These are phyloP conservation scores for Corythoichthys intestinalis DNA, from an alignment of 2,113 vertebrate genomes.

Conservation along the genomic window DNA sequence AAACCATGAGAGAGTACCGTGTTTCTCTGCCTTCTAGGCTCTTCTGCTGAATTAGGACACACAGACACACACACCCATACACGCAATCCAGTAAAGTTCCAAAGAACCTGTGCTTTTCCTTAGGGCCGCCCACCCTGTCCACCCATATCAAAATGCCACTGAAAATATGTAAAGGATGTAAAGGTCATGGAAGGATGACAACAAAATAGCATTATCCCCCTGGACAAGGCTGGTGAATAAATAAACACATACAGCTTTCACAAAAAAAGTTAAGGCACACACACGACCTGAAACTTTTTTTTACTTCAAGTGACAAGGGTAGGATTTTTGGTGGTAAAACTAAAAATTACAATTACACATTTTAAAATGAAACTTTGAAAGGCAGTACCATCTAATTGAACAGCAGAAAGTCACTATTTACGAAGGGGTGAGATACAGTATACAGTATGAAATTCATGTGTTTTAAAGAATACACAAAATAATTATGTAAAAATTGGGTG, in stretches of 20 bases:
- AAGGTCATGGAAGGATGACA: conserved; percentile 45
- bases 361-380: too few species aligned
- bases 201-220: conserved; percentile 48
- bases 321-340: background rate
- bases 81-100: conserved; percentile 32
- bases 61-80: conserved; percentile 14
- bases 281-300: conserved; percentile 20
- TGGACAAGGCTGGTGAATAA: conserved; percentile 35
- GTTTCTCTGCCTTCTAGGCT: conserved; percentile 57
- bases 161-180: conserved; percentile 44
- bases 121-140: conserved; percentile 26
- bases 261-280: conserved; percentile 16
- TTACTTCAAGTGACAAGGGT: conserved; percentile 14
- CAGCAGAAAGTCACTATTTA: too few species aligned
- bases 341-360: too few species aligned
- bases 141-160: conserved; percentile 45
- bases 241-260: conserved; percentile 23
- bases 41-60: conserved; percentile 45
- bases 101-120: conserved; percentile 27
- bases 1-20: conserved; percentile 53
- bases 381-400: too few species aligned
- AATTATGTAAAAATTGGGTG: too few species aligned
- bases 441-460: too few species aligned
- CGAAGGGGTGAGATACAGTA: too few species aligned
- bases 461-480: too few species aligned